phyloP scores from a whole-genome alignment of 2,113 vertebrate genomes.

The Paramormyrops kingsleyae region DNA sequence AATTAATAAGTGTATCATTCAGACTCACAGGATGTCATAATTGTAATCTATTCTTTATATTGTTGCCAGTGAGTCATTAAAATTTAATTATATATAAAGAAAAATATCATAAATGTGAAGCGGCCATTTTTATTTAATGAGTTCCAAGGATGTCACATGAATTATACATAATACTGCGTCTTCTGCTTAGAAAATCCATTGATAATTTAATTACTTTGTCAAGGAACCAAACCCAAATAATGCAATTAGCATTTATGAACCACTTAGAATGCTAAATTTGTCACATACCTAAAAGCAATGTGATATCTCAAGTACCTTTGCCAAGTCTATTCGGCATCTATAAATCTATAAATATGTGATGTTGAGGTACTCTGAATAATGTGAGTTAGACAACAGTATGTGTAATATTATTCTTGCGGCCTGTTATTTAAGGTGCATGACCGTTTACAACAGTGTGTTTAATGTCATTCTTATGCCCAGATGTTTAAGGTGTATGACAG shows the following conservation, averaged over 20 bases:
- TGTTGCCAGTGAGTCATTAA: constrained; percentile 18
- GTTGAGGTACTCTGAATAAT: not conserved
- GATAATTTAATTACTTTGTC: constrained; percentile 44
- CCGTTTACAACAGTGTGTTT: not conserved
- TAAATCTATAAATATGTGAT: not conserved
- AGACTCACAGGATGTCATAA: constrained; percentile 3
- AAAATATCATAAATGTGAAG: constrained; percentile 38
- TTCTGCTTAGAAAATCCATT: constrained; percentile 27
- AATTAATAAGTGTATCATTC: not conserved
- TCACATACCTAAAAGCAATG: constrained; percentile 24
- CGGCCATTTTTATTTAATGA: constrained; percentile 41
- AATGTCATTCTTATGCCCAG: not conserved
- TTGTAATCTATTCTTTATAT: not conserved
- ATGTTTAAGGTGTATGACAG: not conserved
- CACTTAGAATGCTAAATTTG: constrained; percentile 34
- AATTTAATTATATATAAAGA: constrained; percentile 36
- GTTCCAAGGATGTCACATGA: constrained; percentile 33
- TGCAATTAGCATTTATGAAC: constrained; percentile 41
- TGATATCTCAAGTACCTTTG: not conserved
- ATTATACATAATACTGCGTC: constrained; percentile 39
- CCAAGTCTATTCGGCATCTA: not conserved
- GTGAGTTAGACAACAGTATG: not conserved
- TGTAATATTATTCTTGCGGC: not conserved
- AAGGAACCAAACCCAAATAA: constrained; percentile 38
- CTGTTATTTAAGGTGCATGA: not conserved